A percentile compares a stretch with the other conserved stretches of the same genome.
phyloP scores from a whole-genome alignment of 2,113 vertebrate species.

The Leptobrachium ailaonicum region DNA sequence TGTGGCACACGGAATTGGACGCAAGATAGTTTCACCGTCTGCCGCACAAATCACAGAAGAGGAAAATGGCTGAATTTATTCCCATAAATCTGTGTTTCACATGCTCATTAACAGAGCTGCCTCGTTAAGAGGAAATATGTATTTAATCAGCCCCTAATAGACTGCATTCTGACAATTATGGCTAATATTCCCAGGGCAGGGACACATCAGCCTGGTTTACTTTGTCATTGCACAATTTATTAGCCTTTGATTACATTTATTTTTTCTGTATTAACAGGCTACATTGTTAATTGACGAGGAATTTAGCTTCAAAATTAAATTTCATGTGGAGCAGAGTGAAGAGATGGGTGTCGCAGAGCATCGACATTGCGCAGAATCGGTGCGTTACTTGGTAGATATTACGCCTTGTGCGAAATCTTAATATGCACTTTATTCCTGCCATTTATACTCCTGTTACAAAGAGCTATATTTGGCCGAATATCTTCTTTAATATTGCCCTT shows the following conservation, averaged over 20 bases:
- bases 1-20: no score
- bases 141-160: constrained; percentile 34
- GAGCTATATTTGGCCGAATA: no score
- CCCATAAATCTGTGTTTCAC: no score
- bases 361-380: no score
- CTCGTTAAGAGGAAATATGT: constrained; percentile 24
- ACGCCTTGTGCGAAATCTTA: no score
- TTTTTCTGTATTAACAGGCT: constrained; percentile 5
- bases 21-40: no score
- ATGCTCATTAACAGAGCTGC: background rate
- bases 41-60: no score
- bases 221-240: constrained; percentile 23
- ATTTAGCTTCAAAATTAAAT: constrained; percentile 9
- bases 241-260: constrained; percentile 13
- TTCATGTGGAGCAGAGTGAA: background rate
- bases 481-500: no score
- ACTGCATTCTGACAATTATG: constrained; percentile 23
- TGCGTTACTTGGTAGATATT: no score
- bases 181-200: constrained; percentile 22
- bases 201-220: background rate
- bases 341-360: background rate
- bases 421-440: no score
- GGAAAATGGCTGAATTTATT: no score
- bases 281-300: constrained; percentile 21
- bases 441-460: no score